Conservation (phyloP, 2,797 vertebrate genomes). For the Scyliorhinus canicula region DNA sequence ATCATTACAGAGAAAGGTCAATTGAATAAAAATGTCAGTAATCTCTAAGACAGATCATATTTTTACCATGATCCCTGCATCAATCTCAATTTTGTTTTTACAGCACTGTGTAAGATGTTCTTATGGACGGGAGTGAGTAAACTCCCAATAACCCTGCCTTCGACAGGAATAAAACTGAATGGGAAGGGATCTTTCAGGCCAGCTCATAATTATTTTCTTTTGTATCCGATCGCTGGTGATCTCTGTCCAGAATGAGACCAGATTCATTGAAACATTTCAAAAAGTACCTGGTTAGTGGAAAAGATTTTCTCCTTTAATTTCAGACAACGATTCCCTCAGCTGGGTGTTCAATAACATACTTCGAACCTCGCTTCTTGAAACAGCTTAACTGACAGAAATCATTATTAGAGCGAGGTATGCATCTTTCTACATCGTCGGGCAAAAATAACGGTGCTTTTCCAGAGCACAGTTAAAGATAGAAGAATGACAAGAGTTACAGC, state of each 20-base stretch:
- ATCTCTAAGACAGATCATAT: slow-evolving; percentile 26
- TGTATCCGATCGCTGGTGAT: background rate
- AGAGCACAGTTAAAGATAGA: background rate
- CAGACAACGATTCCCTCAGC: slow-evolving; percentile 7
- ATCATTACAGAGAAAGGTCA: slow-evolving; percentile 34
- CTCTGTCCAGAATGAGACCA: background rate
- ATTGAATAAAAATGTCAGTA: slow-evolving; percentile 37
- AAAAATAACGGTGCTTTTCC: background rate
- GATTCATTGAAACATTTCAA: background rate
- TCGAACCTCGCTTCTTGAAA: background rate
- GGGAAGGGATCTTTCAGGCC: background rate
- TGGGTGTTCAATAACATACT: background rate
- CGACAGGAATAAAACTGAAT: background rate
- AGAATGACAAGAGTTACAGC: background rate
- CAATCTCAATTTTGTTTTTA: slow-evolving; percentile 20
- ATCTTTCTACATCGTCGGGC: background rate
- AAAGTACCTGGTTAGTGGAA: background rate
- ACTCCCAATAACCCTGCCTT: background rate
- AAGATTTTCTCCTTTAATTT: background rate
- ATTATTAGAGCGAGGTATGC: background rate
- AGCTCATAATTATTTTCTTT: background rate
- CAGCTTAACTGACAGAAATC: background rate
- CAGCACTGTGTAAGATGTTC: background rate
- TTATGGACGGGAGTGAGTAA: background rate
- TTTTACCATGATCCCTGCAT: background rate